Base-by-base conservation (phyloP, 2,888 invertebrate genomes). In the Lycocerus yunnanus region DNA sequence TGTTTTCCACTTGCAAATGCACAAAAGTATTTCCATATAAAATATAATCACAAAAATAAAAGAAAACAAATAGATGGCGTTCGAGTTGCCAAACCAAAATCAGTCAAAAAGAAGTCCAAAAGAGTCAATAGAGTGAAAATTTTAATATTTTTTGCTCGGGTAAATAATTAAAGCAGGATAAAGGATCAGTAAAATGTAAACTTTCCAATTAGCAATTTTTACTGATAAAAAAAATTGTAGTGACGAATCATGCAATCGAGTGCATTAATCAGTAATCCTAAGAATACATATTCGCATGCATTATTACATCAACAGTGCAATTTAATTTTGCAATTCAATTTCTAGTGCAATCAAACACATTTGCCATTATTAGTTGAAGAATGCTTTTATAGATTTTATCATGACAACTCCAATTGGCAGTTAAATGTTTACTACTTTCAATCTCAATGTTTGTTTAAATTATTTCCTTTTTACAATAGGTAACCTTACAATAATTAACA, bases 261-360 rank as follows among this genome's bases (percentile, higher is more conserved):
- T 71, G 68, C 74, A 74, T 74, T 74, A 71, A 63, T 68, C 63
- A 71, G 68, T 74, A 74, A 74, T 74, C 74, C 68, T n/a, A 58
- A 58, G 70, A 74, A 71, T 74, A 71, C 71, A 68, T 58, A 70
- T 74, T 68, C 58, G 74, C 70, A 74, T 69, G 74, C 66, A 43
- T 43, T 43, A 43, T 71, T 74, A 74, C 71, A 74, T 71, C 71
- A 74, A 58, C 71, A 67, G 68, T 71, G 68, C 68, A 74, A 74
- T 68, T 43, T 61, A 43, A 63, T 68, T 74, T 71, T 60, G 74
- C 65, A 74, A 74, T 68, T 66, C 71, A 71, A 21, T 73, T 70
- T 66, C 69, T 43, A 16, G 15, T 66, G 73, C 69, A 73, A 70
- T 70, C 69, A 73, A 66, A 73, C 43, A 43, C n/a, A 43, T 43